Evolutionary conservation across 2,113 vertebrate species (phyloP), one percentile per base, ranked within the genome.

Genomic region (Cavia porcellus): DNA sequence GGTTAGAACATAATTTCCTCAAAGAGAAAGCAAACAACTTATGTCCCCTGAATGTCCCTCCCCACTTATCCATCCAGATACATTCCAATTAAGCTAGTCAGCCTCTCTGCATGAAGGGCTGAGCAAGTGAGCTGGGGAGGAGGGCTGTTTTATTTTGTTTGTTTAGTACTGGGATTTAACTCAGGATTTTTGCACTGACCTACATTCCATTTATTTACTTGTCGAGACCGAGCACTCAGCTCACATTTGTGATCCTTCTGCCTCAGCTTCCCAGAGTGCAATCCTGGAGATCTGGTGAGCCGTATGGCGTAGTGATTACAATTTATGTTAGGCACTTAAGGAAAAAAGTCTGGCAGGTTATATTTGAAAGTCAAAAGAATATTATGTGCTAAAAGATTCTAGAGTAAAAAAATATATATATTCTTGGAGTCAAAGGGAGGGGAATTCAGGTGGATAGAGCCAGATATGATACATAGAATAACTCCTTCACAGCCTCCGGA

Each of bases 401-500:
- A 28, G 38, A 81, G 15, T 22, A 19, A 57, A 57, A 57, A 57
- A 57, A 57, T 52, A 52, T 52, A 57, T 5, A 57, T 19, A 57
- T 57, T 57, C 81, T 80, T 87, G 32, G 35, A 81, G 15, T 22
- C 68, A 82, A 75, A 79, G 77, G 55, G 38, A 90, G 50, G 55
- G 35, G 57, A 75, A 86, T 42, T 57, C 32, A 35, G 88, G 62
- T 32, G 5, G 24, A 52, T 30, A 50, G 28, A 52, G 25, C 35
- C 66, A 89, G 59, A 90, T 93, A 88, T 2, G 75, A 95, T 93
- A 91, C 92, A 82, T 42, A 94, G 11, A 92, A 12, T 70, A 80
- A 94, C 59, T 81, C 25, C 55, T 84, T 64, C 9, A 75, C 19
- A 28, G 20, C 61, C 61, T 62, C 42, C 4, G 9, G 47, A 52